Percentiles rank a stretch among this genome's conserved stretches.
phyloP scores from a whole-genome alignment of 2,113 vertebrate genomes.

The Pipra filicauda region DNA sequence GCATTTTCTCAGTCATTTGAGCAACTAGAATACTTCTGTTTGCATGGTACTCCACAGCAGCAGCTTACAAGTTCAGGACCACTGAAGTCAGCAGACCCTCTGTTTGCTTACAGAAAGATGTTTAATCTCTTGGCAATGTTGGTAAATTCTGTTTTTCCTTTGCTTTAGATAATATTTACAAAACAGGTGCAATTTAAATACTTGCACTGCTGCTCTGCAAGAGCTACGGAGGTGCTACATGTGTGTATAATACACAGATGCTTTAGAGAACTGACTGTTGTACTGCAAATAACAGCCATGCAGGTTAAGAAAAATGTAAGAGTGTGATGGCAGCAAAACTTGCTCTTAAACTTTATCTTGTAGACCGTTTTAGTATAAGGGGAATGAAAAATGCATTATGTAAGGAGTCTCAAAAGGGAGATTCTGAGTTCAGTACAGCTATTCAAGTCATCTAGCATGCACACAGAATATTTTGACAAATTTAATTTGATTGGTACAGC shows the following conservation, averaged over 20 bases:
- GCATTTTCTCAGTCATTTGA: not conserved
- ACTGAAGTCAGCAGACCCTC: not conserved
- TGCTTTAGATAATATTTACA: not conserved
- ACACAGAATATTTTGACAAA: not conserved
- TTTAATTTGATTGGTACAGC: not conserved
- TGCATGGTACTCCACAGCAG: not conserved
- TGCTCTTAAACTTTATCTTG: not conserved
- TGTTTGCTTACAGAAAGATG: not conserved
- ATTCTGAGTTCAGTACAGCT: not conserved
- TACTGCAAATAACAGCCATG: not conserved
- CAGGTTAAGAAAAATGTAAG: not conserved
- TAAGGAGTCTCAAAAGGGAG: not conserved
- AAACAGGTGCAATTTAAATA: not conserved
- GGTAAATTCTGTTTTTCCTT: not conserved
- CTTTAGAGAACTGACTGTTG: not conserved
- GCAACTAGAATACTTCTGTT: not conserved
- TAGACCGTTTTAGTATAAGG: not conserved
- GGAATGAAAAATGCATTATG: not conserved
- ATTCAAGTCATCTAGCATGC: not conserved
- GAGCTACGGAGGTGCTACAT: not conserved
- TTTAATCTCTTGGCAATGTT: not conserved
- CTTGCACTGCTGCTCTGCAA: not conserved
- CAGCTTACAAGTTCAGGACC: not conserved
- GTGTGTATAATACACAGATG: not conserved
- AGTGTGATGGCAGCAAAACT: not conserved